Conservation (phyloP, 2,888 invertebrate species). For the Aleiodes testaceus region DNA sequence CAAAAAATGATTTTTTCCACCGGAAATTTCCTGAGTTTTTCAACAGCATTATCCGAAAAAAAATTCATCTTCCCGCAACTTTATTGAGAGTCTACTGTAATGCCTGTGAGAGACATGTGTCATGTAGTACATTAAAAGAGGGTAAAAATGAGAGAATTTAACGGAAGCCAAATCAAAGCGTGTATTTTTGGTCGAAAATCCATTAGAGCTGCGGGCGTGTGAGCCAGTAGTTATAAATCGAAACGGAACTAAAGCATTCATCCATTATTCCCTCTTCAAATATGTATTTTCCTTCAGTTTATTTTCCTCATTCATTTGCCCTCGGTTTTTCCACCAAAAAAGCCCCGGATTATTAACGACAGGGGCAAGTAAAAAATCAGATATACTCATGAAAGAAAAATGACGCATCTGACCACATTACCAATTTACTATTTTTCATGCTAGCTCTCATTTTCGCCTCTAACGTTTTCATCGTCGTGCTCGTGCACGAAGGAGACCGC, state of each 20-base stretch:
- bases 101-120: slow-evolving; percentile 45
- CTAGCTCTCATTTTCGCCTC: slow-evolving; percentile 46
- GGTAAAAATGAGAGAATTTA: slow-evolving; percentile 24
- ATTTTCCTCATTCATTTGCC: not conserved
- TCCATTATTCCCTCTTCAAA: slow-evolving; percentile 20
- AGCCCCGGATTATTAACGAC: too few relatives aligned
- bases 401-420: slow-evolving; percentile 33
- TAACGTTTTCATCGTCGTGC: slow-evolving; percentile 59
- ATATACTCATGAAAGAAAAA: not conserved
- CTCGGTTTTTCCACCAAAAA: too few relatives aligned
- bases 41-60: too few relatives aligned
- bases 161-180: slow-evolving; percentile 39
- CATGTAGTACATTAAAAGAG: slow-evolving; percentile 26
- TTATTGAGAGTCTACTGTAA: slow-evolving; percentile 24
- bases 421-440: slow-evolving; percentile 42
- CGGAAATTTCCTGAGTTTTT: too few relatives aligned
- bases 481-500: slow-evolving; percentile 49
- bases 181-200: slow-evolving; percentile 44
- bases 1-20: too few relatives aligned
- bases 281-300: slow-evolving; percentile 8
- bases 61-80: too few relatives aligned
- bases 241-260: slow-evolving; percentile 15
- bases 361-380: too few relatives aligned
- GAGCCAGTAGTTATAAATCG: slow-evolving; percentile 17
- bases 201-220: slow-evolving; percentile 45